Base-by-base conservation (phyloP, 92 coral and sea anemone genomes). In the Parazoanthus swiftii region DNA sequence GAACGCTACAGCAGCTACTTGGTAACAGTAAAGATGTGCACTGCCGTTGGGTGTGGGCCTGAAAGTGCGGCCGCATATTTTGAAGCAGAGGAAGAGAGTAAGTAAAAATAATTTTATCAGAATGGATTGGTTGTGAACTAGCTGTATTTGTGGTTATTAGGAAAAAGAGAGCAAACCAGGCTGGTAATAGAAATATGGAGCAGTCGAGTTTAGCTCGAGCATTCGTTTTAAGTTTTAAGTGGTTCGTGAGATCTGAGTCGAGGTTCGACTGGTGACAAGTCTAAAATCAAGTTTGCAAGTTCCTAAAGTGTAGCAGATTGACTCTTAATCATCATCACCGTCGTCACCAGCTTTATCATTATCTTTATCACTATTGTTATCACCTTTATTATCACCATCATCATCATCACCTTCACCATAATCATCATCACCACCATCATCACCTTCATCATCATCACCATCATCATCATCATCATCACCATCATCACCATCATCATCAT, bases 1-100 rank as follows among this genome's bases (percentile, higher is more conserved):
- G 86, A 82, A 8, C 86, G 76, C 59, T 65, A 82, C 54, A 82
- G n/a, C n/a, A 82, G 59, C 86, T 82, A 82, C 74, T 42, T 82
- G n/a, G 56, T 82, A 50, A 63, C 86, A 20, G 37, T 82, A 4
- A 65, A 13, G 21, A 82, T 82, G 86, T 82, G 86, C 51, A 66
- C 58, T 65, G 44, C 39, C 4, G 36, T 13, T n/a, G 86, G 86
- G n/a, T 82, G 86, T 66, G 86, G 86, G 10, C 86, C 86, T 37
- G 46, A 42, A 2, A 82, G 86, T 51, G 0, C 29, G 38, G 8
- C 15, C 0, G 43, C 21, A 6, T 48, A 46, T 36, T 15, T 78
- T 36, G 8, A 77, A 77, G 81, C 33, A 75, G 9, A 15, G 50
- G 10, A 63, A 63, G 25, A 21, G 68, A 21, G 68, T 63, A 63